Percentiles rank a stretch among this genome's conserved stretches.
Evolutionary conservation across 2,888 invertebrate genomes (phyloP).

Genomic region (Villa cingulata): DNA sequence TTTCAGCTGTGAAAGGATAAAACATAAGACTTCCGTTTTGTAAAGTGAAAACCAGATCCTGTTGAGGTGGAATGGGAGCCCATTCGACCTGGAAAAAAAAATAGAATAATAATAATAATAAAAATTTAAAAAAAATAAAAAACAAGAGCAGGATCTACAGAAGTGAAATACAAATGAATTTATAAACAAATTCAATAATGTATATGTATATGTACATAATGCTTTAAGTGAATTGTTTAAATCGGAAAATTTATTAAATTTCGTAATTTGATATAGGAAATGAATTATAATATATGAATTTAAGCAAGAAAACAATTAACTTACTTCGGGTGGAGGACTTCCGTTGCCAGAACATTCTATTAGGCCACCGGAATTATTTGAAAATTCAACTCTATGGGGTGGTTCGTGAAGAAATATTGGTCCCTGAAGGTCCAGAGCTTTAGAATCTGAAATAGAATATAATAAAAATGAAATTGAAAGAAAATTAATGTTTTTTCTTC

Average conservation of each 20-base stretch:
- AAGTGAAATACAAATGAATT: no score
- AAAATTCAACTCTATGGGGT: slow-evolving; percentile 60
- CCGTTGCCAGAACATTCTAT: slow-evolving; percentile 56
- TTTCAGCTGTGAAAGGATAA: slow-evolving; percentile 66
- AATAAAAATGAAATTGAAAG: slow-evolving; percentile 2
- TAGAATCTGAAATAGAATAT: slow-evolving; percentile 23
- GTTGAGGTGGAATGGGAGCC: slow-evolving; percentile 52
- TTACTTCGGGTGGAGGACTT: slow-evolving; percentile 53
- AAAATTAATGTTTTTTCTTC: no score
- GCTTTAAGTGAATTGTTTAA: no score
- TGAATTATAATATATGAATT: no score
- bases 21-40: slow-evolving; percentile 78
- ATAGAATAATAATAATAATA: background rate
- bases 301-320: no score
- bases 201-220: no score
- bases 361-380: slow-evolving; percentile 57
- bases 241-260: slow-evolving; percentile 2
- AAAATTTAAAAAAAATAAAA: no score
- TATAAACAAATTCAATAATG: no score
- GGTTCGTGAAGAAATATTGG: slow-evolving; percentile 55
- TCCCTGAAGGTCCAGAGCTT: slow-evolving; percentile 51
- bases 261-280: background rate
- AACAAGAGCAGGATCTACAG: no score
- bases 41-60: slow-evolving; percentile 60
- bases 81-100: slow-evolving; percentile 49